Conservation (phyloP, 1,140 invertebrate genomes). For the Ladona fulva region DNA sequence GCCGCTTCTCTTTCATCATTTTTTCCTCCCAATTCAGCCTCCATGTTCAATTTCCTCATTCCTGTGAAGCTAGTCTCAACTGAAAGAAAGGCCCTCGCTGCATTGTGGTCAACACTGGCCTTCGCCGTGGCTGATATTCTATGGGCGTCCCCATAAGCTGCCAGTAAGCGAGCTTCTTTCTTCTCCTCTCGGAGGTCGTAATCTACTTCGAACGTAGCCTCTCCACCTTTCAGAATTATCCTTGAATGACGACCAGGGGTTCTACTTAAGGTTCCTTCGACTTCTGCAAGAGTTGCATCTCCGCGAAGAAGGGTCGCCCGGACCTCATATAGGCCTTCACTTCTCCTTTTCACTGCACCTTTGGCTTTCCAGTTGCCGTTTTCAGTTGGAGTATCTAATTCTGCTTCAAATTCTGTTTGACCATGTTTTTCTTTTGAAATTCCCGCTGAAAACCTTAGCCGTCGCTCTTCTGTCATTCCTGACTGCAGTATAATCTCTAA, state of each 20-base stretch:
- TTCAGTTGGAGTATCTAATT: not conserved
- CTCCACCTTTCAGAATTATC: not conserved
- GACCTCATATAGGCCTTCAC: not conserved
- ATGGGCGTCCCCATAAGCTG: not conserved
- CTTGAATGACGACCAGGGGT: not conserved
- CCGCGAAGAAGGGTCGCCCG: not conserved
- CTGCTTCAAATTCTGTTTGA: not conserved
- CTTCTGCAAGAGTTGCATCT: not conserved
- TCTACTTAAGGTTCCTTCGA: not conserved
- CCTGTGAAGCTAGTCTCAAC: not conserved
- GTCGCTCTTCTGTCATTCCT: not conserved
- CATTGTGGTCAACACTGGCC: not conserved
- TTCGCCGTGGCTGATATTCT: not conserved
- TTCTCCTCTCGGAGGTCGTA: not conserved
- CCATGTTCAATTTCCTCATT: not conserved
- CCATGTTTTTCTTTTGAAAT: not conserved
- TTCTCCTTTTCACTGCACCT: not conserved
- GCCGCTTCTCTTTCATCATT: not conserved
- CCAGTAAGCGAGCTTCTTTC: not conserved
- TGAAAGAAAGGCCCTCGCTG: not conserved
- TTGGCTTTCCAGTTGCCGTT: not conserved
- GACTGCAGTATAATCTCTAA: not conserved
- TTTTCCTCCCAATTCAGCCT: not conserved
- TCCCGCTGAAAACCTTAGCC: not conserved
- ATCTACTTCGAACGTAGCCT: not conserved